Conservation (phyloP, 2,888 invertebrate species). For the Empis livida region DNA sequence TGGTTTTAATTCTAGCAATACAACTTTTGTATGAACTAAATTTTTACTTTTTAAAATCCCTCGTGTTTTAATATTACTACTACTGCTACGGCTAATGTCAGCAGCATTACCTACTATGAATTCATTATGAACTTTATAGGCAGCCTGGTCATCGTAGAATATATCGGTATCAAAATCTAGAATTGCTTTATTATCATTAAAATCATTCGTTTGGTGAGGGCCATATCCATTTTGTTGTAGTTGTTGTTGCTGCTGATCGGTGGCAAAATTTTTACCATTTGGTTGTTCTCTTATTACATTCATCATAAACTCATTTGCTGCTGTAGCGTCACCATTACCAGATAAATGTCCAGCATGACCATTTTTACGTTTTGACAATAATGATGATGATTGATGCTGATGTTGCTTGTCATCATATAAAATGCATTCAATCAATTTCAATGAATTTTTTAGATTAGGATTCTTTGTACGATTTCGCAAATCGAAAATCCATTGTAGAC, state of each 20-base stretch:
- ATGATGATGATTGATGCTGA: background rate
- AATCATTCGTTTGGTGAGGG: background rate
- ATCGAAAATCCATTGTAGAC: constrained; percentile 65
- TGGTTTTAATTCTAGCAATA: constrained; percentile 43
- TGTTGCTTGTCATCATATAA: constrained; percentile 34
- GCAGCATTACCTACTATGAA: background rate
- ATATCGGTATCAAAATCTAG: background rate
- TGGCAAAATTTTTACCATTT: background rate
- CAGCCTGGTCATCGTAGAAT: background rate
- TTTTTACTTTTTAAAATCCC: background rate
- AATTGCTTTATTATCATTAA: background rate
- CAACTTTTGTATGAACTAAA: constrained; percentile 14
- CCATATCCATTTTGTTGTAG: background rate
- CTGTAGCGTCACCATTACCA: too few relatives aligned
- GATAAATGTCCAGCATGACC: too few relatives aligned
- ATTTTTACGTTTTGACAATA: background rate
- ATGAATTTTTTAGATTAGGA: constrained; percentile 49
- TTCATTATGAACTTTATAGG: background rate
- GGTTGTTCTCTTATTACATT: background rate
- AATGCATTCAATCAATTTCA: constrained; percentile 60
- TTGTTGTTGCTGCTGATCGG: background rate
- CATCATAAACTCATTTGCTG: background rate
- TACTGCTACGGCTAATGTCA: too few relatives aligned
- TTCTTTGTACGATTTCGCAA: constrained; percentile 57
- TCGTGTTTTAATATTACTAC: background rate